Base-by-base conservation (phyloP, 2,797 vertebrate genomes). In the Pangasius mekongensis region DNA sequence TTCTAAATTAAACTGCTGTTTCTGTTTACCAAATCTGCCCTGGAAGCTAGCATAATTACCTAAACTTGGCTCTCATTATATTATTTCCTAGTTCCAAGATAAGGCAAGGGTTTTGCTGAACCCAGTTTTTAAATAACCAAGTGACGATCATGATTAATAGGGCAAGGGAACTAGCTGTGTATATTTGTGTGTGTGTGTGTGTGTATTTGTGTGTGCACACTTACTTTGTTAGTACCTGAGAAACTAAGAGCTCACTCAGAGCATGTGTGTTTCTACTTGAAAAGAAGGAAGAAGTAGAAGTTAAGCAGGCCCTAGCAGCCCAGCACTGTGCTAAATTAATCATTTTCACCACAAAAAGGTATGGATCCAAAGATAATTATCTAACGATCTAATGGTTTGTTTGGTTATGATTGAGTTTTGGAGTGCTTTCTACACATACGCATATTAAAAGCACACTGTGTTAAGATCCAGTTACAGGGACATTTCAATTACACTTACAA, bases 71-170 rank as follows among this genome's bases (percentile, higher is more conserved):
- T 22, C 20, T 83, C 11, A 78, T 67, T 36, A 71, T 33, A 87
- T 88, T 86, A 60, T 36, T 74, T 71, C 36, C 27, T 16, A 77
- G 87, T 82, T 71, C 39, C 80, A 13, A 30, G 27, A 78, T 73
- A 39, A n/a, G 27, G 8, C 9, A 76, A 10, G 22, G 58, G 3
- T 56, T 64, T 43, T 81, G 56, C 49, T 67, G 66, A 81, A 85
- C 24, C 58, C n/a, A 62, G 36, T 39, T 56, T 81, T 86, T 62
- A 89, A 87, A 89, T 86, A 89, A 83, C 56, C 77, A 85, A 30
- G 16, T 56, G n/a, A 52, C 39, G 47, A 30, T 36, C 56, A 49
- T 7, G 27, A 64, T 87, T 82, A 77, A 67, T 73, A 56, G 69
- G 67, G 78, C 47, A 76, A n/a, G 8, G 39, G 18, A 39, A 39